phyloP scores from a whole-genome alignment of 2,797 vertebrate genomes.

The Lophius americanus region DNA sequence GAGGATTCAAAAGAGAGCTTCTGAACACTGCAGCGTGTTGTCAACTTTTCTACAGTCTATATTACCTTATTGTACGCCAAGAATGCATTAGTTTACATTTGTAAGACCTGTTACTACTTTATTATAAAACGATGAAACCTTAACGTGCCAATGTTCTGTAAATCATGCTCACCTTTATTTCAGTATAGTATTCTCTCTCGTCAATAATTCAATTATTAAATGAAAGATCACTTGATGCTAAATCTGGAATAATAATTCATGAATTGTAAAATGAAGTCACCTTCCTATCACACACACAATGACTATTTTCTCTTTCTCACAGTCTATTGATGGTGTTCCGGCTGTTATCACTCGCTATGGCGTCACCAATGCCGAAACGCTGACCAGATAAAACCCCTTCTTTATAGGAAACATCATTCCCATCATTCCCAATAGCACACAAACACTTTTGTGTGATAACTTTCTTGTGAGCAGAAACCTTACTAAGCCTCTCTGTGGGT shows the following conservation, averaged over 20 bases:
- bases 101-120: too few species aligned
- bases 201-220: neutral
- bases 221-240: neutral
- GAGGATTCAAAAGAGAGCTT: neutral
- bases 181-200: neutral
- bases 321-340: slow-evolving; percentile 93
- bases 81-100: too few species aligned
- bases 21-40: neutral
- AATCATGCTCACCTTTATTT: too few species aligned
- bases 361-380: slow-evolving; percentile 21
- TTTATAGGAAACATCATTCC: slow-evolving; percentile 39
- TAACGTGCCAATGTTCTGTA: neutral
- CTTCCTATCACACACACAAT: neutral
- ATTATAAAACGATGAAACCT: neutral
- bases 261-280: neutral
- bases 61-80: too few species aligned
- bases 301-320: slow-evolving; percentile 43
- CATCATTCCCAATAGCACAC: slow-evolving; percentile 1
- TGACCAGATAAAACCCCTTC: slow-evolving; percentile 7
- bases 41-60: too few species aligned
- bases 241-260: neutral
- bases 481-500: neutral
- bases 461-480: slow-evolving; percentile 15
- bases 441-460: slow-evolving; percentile 3
- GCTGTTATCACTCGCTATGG: slow-evolving; percentile 80